These are phyloP conservation scores for Lasioglossum leucozonium DNA, from an alignment of 2,888 invertebrate species.

Conservation along the genomic window DNA sequence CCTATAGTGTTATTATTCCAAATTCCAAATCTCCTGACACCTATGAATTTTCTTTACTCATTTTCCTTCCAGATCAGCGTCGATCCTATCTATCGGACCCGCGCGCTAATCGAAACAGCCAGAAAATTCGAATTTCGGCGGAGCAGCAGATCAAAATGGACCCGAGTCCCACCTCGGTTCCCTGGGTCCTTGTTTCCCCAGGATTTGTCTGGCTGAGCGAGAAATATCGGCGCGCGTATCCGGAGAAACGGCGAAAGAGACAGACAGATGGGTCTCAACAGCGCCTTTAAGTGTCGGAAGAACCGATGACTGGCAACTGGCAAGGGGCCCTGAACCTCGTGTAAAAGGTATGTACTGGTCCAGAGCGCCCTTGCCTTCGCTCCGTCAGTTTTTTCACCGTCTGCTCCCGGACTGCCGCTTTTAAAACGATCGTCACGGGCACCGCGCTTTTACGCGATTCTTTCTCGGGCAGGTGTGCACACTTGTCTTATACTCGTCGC, in stretches of 20 bases:
- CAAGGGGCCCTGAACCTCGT: constrained; percentile 72
- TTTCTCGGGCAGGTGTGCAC: constrained; percentile 69
- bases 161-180: not conserved
- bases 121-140: not conserved
- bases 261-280: constrained; percentile 61
- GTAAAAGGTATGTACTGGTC: constrained; percentile 75
- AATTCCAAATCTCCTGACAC: not conserved
- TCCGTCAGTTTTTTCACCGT: constrained; percentile 81
- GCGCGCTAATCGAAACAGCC: too few species aligned
- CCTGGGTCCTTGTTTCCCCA: not conserved
- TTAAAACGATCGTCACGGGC: constrained; percentile 76
- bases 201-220: not conserved
- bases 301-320: constrained; percentile 73
- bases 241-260: not conserved
- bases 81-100: not conserved
- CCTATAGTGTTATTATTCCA: too few species aligned
- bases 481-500: constrained; percentile 46
- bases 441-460: constrained; percentile 72
- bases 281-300: constrained; percentile 70
- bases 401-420: constrained; percentile 75
- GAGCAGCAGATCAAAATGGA: not conserved
- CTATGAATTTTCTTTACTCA: not conserved
- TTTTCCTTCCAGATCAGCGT: not conserved
- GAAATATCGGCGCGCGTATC: not conserved
- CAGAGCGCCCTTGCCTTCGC: constrained; percentile 74